phyloP scores from a whole-genome alignment of 2,113 vertebrate genomes.

The Tympanuchus pallidicinctus region DNA sequence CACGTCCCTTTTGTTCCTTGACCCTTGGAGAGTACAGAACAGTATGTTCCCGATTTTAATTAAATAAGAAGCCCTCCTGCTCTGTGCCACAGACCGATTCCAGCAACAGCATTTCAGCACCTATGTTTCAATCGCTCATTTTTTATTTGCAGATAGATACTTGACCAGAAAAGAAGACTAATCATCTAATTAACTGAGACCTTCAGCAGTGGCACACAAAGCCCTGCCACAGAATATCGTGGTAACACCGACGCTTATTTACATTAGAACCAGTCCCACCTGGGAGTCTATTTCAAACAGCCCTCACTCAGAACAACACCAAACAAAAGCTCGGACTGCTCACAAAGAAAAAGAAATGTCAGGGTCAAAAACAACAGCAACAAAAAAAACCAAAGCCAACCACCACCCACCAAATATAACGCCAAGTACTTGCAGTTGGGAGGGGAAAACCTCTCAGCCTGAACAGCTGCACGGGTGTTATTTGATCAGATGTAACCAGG shows the following conservation, averaged over 20 bases:
- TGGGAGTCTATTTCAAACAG: not conserved
- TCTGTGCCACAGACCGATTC: conserved; percentile 48
- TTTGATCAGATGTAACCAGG: not conserved
- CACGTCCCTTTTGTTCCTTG: conserved; percentile 59
- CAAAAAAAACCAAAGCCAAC: not conserved
- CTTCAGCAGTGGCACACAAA: conserved; percentile 35
- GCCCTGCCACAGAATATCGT: not conserved
- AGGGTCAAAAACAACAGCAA: not conserved
- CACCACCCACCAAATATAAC: not conserved
- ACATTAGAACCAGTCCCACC: not conserved
- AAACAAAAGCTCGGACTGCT: not conserved
- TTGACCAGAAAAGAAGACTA: conserved; percentile 49
- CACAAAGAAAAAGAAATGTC: not conserved
- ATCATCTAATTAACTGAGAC: conserved; percentile 63
- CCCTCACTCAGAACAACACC: not conserved
- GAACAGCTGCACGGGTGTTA: not conserved
- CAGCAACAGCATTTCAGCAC: conserved; percentile 57
- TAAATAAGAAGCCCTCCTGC: conserved; percentile 64
- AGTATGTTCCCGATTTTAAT: conserved; percentile 64
- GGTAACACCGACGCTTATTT: conserved; percentile 21
- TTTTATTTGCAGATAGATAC: conserved; percentile 65
- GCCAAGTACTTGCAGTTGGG: not conserved
- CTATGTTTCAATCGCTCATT: conserved; percentile 32
- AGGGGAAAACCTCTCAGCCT: not conserved
- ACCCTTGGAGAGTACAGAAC: conserved; percentile 63